Evolutionary conservation across 2,113 vertebrate species (phyloP).

Genomic region (Cynocephalus volans): DNA sequence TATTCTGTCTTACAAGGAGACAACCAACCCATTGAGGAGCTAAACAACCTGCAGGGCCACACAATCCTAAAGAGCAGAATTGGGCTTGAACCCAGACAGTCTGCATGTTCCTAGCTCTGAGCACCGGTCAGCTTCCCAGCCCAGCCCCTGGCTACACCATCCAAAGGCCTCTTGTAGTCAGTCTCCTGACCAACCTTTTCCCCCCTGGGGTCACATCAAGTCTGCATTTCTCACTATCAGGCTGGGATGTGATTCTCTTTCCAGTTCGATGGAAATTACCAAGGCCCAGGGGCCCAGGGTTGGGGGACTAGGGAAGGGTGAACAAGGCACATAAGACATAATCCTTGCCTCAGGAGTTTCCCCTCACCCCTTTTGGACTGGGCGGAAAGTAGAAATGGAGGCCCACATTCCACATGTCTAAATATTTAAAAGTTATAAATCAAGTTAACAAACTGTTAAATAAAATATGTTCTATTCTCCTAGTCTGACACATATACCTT

Average conservation of each 20-base stretch:
- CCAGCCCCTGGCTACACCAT: not conserved
- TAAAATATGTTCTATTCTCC: conserved; percentile 71
- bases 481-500: conserved; percentile 44
- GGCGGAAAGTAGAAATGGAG: conserved; percentile 74
- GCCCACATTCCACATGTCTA: conserved; percentile 80
- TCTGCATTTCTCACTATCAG: not conserved
- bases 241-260: conserved; percentile 56
- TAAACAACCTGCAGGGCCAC: not conserved
- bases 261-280: conserved; percentile 67
- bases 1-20: not conserved
- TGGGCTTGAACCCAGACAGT: not conserved
- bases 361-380: conserved; percentile 41
- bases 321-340: conserved; percentile 49
- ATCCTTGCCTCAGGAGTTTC: conserved; percentile 63
- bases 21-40: not conserved
- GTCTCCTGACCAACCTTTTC: not conserved
- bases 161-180: not conserved
- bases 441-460: conserved; percentile 80
- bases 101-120: not conserved
- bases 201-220: not conserved
- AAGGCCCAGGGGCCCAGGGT: not conserved
- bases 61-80: not conserved
- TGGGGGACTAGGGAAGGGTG: not conserved
- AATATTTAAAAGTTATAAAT: conserved; percentile 87
- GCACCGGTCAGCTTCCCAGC: not conserved